phyloP scores from a whole-genome alignment of 37 sponge, comb jelly and placozoan genomes.

The Chondrilla cf. caribensis region DNA sequence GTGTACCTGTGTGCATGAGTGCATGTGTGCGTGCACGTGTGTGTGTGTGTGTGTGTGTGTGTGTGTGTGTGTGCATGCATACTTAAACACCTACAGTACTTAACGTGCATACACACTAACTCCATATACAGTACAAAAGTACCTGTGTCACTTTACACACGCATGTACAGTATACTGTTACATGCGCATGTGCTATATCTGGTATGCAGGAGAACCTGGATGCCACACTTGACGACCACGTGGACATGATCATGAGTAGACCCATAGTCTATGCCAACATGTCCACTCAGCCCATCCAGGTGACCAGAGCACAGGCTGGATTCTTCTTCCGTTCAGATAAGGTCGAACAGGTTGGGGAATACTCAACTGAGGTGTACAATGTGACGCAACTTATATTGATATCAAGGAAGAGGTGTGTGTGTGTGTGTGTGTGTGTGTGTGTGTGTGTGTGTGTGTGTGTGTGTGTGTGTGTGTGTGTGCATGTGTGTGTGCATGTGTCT shows the following conservation, averaged over 20 bases:
- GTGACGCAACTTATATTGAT: slow-evolving; percentile 72
- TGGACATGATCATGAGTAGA: slow-evolving; percentile 76
- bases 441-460: slow-evolving; percentile 15
- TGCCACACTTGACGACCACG: slow-evolving; percentile 71
- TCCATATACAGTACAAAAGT: too few relatives aligned
- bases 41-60: not conserved
- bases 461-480: slow-evolving; percentile 1
- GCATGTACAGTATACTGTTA: too few relatives aligned
- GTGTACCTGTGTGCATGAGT: too few relatives aligned
- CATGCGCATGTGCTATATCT: not conserved
- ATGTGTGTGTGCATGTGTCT: too few relatives aligned
- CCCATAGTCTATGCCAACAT: slow-evolving; percentile 89
- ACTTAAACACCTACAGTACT: too few relatives aligned
- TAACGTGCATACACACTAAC: too few relatives aligned
- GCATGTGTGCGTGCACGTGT: not conserved
- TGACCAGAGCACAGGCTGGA: slow-evolving; percentile 74
- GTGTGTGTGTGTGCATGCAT: not conserved
- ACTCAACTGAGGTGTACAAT: slow-evolving; percentile 74
- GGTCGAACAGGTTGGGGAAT: slow-evolving; percentile 77
- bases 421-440: slow-evolving; percentile 3
- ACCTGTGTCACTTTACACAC: too few relatives aligned
- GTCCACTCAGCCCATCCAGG: slow-evolving; percentile 82
- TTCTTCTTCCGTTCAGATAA: slow-evolving; percentile 68
- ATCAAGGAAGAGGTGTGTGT: slow-evolving; percentile 74
- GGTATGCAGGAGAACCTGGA: slow-evolving; percentile 50